These are phyloP conservation scores for Ceratina japonica DNA, from an alignment of 1,140 invertebrate genomes.

Conservation along the genomic window DNA sequence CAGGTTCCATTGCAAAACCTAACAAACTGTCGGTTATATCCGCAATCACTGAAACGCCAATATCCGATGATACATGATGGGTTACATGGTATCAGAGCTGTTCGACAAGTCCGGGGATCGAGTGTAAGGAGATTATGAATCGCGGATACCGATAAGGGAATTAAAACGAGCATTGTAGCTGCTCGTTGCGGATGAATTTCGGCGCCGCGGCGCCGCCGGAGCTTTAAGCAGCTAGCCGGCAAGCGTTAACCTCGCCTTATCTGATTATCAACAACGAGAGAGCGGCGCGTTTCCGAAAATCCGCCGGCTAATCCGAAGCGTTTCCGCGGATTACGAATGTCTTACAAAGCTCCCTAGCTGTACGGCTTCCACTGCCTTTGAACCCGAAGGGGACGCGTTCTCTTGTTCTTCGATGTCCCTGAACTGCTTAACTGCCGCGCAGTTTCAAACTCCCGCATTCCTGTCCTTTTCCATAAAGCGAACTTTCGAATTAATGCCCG, in stretches of 20 bases:
- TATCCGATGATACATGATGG: background rate
- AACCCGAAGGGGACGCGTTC: conserved; percentile 10
- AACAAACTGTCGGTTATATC: too few species aligned
- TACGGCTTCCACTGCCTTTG: conserved; percentile 3
- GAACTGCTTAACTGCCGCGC: conserved; percentile 5
- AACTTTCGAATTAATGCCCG: conserved; percentile 42
- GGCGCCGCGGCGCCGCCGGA: too few species aligned
- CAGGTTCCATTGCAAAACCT: too few species aligned
- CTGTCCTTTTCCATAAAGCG: background rate
- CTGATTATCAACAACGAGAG: conserved; percentile 23
- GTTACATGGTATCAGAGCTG: background rate
- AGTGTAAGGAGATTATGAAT: conserved; percentile 15
- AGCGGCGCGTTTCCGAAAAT: conserved; percentile 16
- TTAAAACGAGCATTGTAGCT: background rate
- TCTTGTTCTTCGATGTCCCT: conserved; percentile 29
- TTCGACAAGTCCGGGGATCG: background rate
- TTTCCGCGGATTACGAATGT: conserved; percentile 35
- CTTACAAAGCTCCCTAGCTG: conserved; percentile 28
- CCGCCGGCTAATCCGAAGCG: conserved; percentile 13
- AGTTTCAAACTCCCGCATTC: conserved; percentile 41
- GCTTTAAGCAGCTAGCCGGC: conserved; percentile 13
- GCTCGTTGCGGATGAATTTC: background rate
- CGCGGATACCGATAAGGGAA: background rate
- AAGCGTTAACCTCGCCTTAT: conserved; percentile 3
- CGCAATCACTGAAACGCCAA: too few species aligned